Base-by-base conservation (phyloP, 2,888 invertebrate species). In the Allacma fusca region DNA sequence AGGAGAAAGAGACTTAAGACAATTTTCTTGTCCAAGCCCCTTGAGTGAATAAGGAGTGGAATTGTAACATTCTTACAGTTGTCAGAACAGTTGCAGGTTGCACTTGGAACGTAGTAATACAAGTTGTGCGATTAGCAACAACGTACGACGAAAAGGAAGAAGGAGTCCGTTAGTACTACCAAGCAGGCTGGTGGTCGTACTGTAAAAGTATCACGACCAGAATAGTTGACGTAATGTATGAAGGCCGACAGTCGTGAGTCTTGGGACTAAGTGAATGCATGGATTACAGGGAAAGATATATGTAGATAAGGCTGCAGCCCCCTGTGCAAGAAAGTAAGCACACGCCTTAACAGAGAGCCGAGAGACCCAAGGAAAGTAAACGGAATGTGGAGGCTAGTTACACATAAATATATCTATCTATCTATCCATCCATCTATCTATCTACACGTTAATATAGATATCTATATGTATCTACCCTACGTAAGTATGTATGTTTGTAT, bases 171-270 rank as follows among this genome's bases (percentile, higher is more conserved):
- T 23, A 13, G 24, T 23, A 26, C 43, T 9, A 7, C 34, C 9
- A 34, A 9, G 34, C 34, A 7, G 34, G 34, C 34, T 34, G 34
- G 34, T 34, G 34, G 9, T 13, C 2, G 26, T 44, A 75, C 21
- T 12, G 68, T 68, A 68, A 40, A 40, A 74, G 65, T 67, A 74
- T 74, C 65, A 74, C 40, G 73, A 73, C 62, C 24, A 74, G 65
- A 65, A 40, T 28, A 43, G 65, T 44, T 74, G 65, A 74, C 74
- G 74, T 74, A 65, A 74, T 74, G 67, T 64, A 74, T 74, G 74
- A 65, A 74, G 74, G 50, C 65, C 44, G 74, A 74, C 74, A 74
- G 21, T 40, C 44, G 67, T 44, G 62, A 72, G 73, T 23, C 69
- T 69, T 69, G 5, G 24, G 43, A 23, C 69, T 34, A 29, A 73